Percentiles rank a stretch among this genome's conserved stretches.
These are phyloP conservation scores for Euphonia xanthogaster DNA, from an alignment of 2,797 vertebrate species.

Conservation along the genomic window DNA sequence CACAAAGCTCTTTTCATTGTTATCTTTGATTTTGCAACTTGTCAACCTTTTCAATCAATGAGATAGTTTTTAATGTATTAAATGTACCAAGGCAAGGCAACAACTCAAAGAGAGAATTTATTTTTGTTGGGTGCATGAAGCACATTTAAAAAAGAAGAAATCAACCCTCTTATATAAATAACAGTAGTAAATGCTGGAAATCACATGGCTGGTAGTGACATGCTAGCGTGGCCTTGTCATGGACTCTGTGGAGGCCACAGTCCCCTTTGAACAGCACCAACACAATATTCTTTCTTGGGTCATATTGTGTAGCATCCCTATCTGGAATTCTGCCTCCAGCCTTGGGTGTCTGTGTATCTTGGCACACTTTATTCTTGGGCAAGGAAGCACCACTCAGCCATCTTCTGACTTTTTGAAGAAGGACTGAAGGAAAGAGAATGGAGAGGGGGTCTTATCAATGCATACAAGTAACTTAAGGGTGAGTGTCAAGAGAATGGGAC, in stretches of 20 bases:
- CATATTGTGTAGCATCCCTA: rapidly evolving
- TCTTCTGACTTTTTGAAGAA: not conserved
- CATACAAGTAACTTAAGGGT: not conserved
- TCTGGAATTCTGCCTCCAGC: not conserved
- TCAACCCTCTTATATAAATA: not conserved
- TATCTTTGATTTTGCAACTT: not conserved
- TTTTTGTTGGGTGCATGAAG: not conserved
- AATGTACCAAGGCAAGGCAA: not conserved
- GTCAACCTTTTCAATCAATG: not conserved
- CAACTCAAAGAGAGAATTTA: not conserved
- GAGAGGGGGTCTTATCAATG: not conserved
- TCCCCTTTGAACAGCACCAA: not conserved
- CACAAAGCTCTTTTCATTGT: not conserved
- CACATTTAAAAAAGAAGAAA: not conserved
- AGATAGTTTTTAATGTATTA: not conserved
- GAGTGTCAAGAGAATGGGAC: rapidly evolving
- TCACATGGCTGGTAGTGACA: not conserved
- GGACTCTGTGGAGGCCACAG: not conserved
- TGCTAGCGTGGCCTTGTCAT: not conserved
- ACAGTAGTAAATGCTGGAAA: not conserved
- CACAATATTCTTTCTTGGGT: not conserved
- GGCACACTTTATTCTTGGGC: not conserved
- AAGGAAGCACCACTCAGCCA: not conserved
- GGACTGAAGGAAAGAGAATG: not conserved
- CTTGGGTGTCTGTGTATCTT: rapidly evolving